Conservation (phyloP, 2,113 vertebrate species). For the Larimichthys crocea region DNA sequence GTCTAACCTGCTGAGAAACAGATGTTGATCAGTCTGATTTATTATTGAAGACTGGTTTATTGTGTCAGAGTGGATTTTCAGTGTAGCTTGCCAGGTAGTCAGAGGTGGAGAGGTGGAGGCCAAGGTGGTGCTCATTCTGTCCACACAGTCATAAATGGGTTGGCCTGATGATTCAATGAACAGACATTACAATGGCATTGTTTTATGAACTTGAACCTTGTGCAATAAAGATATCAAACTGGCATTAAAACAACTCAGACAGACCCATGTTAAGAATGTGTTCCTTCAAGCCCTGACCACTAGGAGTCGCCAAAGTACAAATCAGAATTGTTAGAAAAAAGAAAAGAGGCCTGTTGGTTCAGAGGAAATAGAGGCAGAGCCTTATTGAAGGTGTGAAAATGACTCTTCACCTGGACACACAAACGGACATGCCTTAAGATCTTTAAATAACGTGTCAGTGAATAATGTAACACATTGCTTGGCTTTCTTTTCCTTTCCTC, state of each 20-base stretch:
- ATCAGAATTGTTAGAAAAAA: too few species aligned
- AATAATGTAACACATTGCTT: background rate
- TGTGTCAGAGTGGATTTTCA: background rate
- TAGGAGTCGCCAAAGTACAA: background rate
- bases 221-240: conserved; percentile 10
- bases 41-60: background rate
- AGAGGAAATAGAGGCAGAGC: background rate
- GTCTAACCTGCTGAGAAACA: conserved; percentile 40
- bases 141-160: conserved; percentile 50
- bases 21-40: conserved; percentile 43
- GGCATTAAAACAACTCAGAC: background rate
- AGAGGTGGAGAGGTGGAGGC: conserved; percentile 10
- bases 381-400: background rate
- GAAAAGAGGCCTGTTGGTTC: background rate
- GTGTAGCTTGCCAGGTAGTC: conserved; percentile 17
- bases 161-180: conserved; percentile 56
- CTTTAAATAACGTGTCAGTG: background rate
- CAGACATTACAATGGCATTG: background rate
- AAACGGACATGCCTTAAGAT: background rate
- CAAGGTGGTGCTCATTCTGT: conserved; percentile 53
- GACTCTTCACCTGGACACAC: background rate
- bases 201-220: background rate
- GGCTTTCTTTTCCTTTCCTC: background rate
- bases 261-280: background rate
- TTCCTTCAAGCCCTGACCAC: background rate